Evolutionary conservation across 2,888 invertebrate species (phyloP).

Genomic region (Drosophila sordidapex): DNA sequence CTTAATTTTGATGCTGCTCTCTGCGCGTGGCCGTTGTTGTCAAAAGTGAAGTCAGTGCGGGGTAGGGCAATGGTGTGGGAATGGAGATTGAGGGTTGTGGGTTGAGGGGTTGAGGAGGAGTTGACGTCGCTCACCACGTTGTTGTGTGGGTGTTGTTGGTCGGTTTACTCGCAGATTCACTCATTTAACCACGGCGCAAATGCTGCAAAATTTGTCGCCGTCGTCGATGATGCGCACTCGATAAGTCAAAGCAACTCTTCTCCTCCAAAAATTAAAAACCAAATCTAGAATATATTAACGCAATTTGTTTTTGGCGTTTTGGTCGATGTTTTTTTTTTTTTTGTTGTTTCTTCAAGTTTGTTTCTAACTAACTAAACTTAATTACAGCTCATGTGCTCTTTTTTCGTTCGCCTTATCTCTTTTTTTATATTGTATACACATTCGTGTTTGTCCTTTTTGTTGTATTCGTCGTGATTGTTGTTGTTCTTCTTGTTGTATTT

Average conservation of each 20-base stretch:
- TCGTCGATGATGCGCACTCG: conserved; percentile 18
- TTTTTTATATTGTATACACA: conserved; percentile 58
- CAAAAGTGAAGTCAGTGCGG: conserved; percentile 22
- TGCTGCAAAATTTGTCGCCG: conserved; percentile 13
- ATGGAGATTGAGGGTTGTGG: not conserved
- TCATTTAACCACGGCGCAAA: conserved; percentile 56
- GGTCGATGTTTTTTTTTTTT: conserved; percentile 29
- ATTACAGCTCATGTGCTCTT: conserved; percentile 73
- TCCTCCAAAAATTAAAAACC: not conserved
- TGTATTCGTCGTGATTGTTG: conserved; percentile 51
- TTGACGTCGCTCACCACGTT: conserved; percentile 29
- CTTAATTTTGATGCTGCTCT: conserved; percentile 81
- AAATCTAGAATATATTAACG: conserved; percentile 23
- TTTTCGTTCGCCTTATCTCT: conserved; percentile 60
- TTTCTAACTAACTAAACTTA: conserved; percentile 77
- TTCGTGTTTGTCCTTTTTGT: conserved; percentile 61
- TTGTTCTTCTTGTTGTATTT: conserved; percentile 45
- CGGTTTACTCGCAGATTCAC: conserved; percentile 32
- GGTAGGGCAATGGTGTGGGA: not conserved
- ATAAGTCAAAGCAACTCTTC: not conserved
- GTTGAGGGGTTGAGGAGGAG: not conserved
- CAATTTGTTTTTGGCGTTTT: conserved; percentile 38
- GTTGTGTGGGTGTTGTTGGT: conserved; percentile 15
- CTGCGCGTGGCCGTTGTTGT: conserved; percentile 74
- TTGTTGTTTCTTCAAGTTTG: conserved; percentile 38